A percentile compares a stretch with the other conserved stretches of the same genome.
Evolutionary conservation across 2,888 invertebrate species (phyloP).

Genomic region (Eristalinus sepulchralis): DNA sequence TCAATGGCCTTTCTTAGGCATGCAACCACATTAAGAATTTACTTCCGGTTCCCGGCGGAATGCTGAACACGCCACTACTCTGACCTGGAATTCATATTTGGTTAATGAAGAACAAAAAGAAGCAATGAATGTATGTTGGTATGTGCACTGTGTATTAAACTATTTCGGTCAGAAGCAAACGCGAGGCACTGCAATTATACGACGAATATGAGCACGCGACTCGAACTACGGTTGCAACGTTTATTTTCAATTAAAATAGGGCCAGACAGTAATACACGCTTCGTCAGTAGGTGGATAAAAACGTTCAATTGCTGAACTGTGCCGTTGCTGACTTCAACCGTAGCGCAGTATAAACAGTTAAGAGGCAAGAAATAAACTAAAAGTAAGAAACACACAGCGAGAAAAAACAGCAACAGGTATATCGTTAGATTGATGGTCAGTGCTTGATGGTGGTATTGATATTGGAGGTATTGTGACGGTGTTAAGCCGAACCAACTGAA

Average conservation of each 20-base stretch:
- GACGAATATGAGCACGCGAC: conserved; percentile 8
- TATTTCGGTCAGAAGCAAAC: conserved; percentile 48
- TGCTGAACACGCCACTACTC: conserved; percentile 41
- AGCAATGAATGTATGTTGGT: conserved; percentile 7
- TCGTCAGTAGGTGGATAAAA: conserved; percentile 46
- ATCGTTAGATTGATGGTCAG: conserved; percentile 38
- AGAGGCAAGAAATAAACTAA: conserved; percentile 57
- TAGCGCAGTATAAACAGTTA: conserved; percentile 31
- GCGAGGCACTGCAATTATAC: conserved; percentile 38
- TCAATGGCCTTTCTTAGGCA: conserved; percentile 19
- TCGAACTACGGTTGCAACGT: conserved; percentile 44
- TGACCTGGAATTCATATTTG: conserved; percentile 70
- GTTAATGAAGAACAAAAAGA: conserved; percentile 56
- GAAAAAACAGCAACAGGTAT: conserved; percentile 1
- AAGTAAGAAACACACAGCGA: conserved; percentile 38
- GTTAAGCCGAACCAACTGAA: neutral
- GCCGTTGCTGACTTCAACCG: conserved; percentile 5
- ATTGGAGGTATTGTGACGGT: conserved; percentile 4
- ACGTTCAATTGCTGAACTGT: conserved; percentile 10
- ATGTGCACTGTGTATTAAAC: neutral
- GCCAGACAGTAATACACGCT: neutral
- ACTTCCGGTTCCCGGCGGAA: conserved; percentile 50
- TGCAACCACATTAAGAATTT: conserved; percentile 48
- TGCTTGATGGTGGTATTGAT: conserved; percentile 16
- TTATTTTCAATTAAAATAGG: conserved; percentile 32